Evolutionary conservation across 2,797 vertebrate genomes (phyloP).

Genomic region (Chrysocyon brachyurus): DNA sequence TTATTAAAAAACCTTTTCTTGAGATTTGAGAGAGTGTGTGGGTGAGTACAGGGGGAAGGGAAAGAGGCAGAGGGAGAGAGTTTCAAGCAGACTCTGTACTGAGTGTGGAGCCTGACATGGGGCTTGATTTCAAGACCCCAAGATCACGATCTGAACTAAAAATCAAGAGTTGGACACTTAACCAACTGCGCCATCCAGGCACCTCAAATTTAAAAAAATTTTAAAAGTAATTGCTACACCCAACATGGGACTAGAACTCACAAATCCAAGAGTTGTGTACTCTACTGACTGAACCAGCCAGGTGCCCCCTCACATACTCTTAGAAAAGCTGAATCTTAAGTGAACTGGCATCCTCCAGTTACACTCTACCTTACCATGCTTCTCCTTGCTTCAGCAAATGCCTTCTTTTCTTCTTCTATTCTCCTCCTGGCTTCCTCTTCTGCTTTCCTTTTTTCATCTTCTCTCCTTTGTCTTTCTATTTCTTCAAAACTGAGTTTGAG

Average conservation of each 20-base stretch:
- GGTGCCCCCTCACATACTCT: neutral
- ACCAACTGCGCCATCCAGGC: neutral
- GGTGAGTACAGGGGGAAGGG: neutral
- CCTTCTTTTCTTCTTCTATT: conserved; percentile 96
- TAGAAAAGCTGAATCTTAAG: neutral
- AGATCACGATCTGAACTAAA: neutral
- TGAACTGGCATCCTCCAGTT: neutral
- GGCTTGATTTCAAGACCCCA: neutral
- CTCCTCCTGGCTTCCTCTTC: conserved; percentile 95
- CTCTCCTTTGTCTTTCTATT: conserved; percentile 95
- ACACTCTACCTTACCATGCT: conserved; percentile 92
- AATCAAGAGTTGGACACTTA: neutral
- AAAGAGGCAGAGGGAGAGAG: neutral
- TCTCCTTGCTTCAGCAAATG: conserved; percentile 97
- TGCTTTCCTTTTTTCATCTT: conserved; percentile 94
- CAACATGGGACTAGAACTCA: neutral
- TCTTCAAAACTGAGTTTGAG: conserved; percentile 98
- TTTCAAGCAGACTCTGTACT: neutral
- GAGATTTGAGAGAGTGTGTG: neutral
- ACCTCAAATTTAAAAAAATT: neutral
- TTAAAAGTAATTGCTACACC: neutral
- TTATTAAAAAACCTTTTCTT: neutral
- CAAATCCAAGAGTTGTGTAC: neutral
- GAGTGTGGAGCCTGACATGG: neutral
- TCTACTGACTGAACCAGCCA: neutral